Evolutionary conservation across 2,888 invertebrate species (phyloP).

Genomic region (Sinodicranocentrus sp.): DNA sequence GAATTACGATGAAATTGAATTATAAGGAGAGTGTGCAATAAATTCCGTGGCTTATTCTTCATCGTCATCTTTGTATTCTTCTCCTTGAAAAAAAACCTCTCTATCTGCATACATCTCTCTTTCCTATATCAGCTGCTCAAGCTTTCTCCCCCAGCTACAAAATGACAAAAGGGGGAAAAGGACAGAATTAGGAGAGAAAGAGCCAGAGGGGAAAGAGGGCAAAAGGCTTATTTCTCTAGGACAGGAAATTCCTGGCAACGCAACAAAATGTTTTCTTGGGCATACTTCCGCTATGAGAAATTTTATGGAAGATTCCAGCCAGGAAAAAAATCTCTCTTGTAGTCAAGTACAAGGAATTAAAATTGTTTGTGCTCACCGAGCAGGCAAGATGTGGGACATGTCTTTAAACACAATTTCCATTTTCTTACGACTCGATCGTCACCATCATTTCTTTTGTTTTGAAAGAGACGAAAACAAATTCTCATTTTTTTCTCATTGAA

Average conservation of each 20-base stretch:
- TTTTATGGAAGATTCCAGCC: conserved; percentile 42
- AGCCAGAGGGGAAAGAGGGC: conserved; percentile 48
- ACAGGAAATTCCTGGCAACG: conserved; percentile 66
- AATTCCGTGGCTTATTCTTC: conserved; percentile 57
- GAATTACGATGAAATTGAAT: conserved; percentile 65
- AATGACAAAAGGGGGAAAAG: conserved; percentile 43
- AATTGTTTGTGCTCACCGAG: conserved; percentile 36
- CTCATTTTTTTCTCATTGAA: too few relatives aligned
- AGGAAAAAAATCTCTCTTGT: too few relatives aligned
- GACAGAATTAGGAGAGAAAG: conserved; percentile 55
- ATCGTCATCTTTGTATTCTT: conserved; percentile 48
- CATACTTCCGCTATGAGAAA: conserved; percentile 59
- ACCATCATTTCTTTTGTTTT: not conserved
- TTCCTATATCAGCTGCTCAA: too few relatives aligned
- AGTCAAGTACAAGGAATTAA: conserved; percentile 57
- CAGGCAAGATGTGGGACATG: too few relatives aligned
- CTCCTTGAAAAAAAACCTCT: conserved; percentile 9
- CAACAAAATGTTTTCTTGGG: conserved; percentile 69
- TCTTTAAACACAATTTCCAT: not conserved
- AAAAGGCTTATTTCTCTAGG: conserved; percentile 65
- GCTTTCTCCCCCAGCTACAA: conserved; percentile 50
- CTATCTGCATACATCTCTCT: not conserved
- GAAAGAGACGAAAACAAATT: not conserved
- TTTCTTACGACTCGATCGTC: not conserved
- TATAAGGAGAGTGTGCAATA: conserved; percentile 62